phyloP scores from a whole-genome alignment of 2,888 invertebrate species.

The Harmothoe impar region DNA sequence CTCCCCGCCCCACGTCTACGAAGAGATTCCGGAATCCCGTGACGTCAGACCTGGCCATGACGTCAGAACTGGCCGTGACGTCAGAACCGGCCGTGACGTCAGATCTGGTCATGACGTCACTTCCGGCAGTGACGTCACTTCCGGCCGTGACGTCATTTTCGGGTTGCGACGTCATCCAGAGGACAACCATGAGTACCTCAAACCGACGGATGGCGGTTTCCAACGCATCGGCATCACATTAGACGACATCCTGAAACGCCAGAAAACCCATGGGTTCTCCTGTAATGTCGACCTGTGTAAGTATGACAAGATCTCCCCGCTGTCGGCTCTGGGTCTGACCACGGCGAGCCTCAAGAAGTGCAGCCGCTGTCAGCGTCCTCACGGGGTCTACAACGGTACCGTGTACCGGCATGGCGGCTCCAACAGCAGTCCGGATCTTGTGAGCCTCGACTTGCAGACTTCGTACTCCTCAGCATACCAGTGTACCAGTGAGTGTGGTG shows the following conservation, averaged over 20 bases:
- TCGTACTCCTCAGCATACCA: not conserved
- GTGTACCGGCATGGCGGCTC: slow-evolving; percentile 21
- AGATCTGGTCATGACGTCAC: slow-evolving; percentile 24
- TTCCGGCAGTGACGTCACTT: not conserved
- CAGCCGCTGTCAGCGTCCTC: slow-evolving; percentile 36
- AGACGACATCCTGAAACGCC: not conserved
- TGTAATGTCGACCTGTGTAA: not conserved
- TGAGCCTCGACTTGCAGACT: slow-evolving; percentile 33
- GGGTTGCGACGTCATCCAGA: not conserved
- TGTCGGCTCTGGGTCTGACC: slow-evolving; percentile 38
- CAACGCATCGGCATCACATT: not conserved
- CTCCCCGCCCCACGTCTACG: slow-evolving; percentile 44
- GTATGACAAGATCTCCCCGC: slow-evolving; percentile 50
- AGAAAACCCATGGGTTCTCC: not conserved
- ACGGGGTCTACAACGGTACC: slow-evolving; percentile 41
- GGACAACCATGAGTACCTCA: not conserved
- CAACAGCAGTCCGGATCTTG: slow-evolving; percentile 43
- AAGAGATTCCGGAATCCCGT: not conserved
- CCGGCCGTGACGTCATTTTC: not conserved
- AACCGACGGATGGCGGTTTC: not conserved
- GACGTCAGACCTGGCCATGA: not conserved
- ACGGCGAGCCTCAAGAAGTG: slow-evolving; percentile 40
- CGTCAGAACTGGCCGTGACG: not conserved
- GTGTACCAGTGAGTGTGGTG: not conserved
- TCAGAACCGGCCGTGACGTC: not conserved